Evolutionary conservation across 2,113 vertebrate species (phyloP).

Genomic region (Phrynosoma blainvillii): DNA sequence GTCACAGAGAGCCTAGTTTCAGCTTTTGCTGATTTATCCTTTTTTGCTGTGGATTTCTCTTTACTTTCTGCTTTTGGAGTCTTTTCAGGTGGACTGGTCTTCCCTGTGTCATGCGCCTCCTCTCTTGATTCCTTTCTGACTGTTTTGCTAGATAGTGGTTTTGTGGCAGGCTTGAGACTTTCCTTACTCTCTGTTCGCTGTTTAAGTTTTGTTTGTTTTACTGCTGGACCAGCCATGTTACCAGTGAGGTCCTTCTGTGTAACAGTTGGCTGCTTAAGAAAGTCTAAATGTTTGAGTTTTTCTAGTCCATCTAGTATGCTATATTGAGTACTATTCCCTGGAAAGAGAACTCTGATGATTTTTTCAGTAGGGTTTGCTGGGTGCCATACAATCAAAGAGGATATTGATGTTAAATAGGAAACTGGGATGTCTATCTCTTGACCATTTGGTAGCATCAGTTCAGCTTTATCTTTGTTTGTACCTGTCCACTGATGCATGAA

Average conservation of each 20-base stretch:
- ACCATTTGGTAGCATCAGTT: conserved; percentile 86
- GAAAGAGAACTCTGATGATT: conserved; percentile 93
- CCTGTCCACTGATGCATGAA: conserved; percentile 97
- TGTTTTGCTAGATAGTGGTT: conserved; percentile 80
- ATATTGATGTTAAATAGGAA: conserved; percentile 91
- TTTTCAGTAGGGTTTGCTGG: conserved; percentile 94
- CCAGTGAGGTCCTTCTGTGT: conserved; percentile 88
- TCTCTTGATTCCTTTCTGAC: conserved; percentile 89
- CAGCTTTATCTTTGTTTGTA: conserved; percentile 87
- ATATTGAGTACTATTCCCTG: conserved; percentile 93
- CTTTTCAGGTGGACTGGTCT: conserved; percentile 80
- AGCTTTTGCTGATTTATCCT: conserved; percentile 79
- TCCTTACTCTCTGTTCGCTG: conserved; percentile 92
- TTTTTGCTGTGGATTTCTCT: conserved; percentile 86
- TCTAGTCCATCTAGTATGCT: conserved; percentile 94
- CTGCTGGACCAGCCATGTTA: conserved; percentile 74
- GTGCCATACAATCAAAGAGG: conserved; percentile 96
- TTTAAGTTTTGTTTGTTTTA: conserved; percentile 91
- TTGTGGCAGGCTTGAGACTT: conserved; percentile 88
- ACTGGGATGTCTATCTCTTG: conserved; percentile 92
- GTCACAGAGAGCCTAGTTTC: conserved; percentile 72
- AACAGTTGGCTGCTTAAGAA: conserved; percentile 89
- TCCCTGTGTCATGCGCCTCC: conserved; percentile 82
- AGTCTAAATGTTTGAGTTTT: conserved; percentile 95
- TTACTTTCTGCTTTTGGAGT: conserved; percentile 87